Evolutionary conservation across 2,797 vertebrate genomes (phyloP).

Genomic region (Mormyrops attenuatus): DNA sequence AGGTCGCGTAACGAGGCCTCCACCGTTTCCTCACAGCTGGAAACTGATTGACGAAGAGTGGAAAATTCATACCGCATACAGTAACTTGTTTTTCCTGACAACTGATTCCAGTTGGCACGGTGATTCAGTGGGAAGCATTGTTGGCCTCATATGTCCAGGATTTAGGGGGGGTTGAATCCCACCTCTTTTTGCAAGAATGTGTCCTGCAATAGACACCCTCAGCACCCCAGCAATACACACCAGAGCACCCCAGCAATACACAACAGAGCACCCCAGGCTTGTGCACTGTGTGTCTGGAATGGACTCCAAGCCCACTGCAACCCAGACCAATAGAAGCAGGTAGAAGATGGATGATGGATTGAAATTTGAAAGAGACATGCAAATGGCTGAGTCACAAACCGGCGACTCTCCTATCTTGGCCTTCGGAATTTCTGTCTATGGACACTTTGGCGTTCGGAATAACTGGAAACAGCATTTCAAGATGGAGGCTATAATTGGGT

Average conservation of each 20-base stretch:
- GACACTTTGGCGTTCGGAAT: constrained; percentile 37
- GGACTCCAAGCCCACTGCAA: background rate
- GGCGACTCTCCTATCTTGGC: background rate
- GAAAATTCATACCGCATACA: constrained; percentile 24
- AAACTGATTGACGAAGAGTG: constrained; percentile 34
- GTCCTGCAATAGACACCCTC: background rate
- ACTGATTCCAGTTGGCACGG: constrained; percentile 19
- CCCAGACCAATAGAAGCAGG: background rate
- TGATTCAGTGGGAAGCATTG: background rate
- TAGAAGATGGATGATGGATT: background rate
- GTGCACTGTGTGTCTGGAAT: background rate
- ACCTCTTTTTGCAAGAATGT: background rate
- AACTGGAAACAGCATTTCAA: constrained; percentile 48
- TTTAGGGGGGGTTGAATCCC: background rate
- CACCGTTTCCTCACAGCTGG: constrained; percentile 28
- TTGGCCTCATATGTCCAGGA: background rate
- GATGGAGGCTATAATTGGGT: constrained; percentile 46
- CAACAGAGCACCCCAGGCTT: background rate
- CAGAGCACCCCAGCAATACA: background rate
- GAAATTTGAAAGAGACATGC: background rate
- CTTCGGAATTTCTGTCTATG: constrained; percentile 20
- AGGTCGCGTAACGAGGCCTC: background rate
- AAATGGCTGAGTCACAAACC: background rate
- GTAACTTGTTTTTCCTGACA: constrained; percentile 37
- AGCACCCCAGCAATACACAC: background rate